These are phyloP conservation scores for Rhinatrema bivittatum DNA, from an alignment of 2,797 vertebrate genomes.

Conservation along the genomic window DNA sequence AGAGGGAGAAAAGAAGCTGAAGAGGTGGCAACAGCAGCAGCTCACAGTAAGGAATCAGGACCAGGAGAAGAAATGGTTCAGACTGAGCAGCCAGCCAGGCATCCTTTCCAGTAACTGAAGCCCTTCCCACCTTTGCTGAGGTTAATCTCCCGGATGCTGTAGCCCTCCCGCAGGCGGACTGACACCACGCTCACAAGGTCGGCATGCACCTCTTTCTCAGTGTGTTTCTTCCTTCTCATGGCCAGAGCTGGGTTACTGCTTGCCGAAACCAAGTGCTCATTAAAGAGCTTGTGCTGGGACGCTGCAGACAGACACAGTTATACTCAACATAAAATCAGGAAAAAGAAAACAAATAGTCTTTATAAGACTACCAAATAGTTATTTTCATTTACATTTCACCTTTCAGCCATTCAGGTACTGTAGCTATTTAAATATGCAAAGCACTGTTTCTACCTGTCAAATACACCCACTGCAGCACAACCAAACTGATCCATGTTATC, in stretches of 20 bases:
- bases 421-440: no score
- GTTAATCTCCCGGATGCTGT: conserved; percentile 88
- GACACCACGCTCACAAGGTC: conserved; percentile 90
- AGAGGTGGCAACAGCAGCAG: no score
- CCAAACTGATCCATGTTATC: conserved; percentile 3
- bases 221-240: conserved; percentile 91
- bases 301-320: conserved; percentile 52
- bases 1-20: no score
- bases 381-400: background rate
- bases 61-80: background rate
- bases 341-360: background rate
- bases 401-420: background rate
- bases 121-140: conserved; percentile 81
- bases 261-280: conserved; percentile 91
- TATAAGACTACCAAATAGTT: no score
- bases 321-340: background rate
- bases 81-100: background rate
- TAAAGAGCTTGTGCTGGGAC: conserved; percentile 93
- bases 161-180: conserved; percentile 88
- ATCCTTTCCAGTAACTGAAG: background rate
- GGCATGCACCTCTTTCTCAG: conserved; percentile 90
- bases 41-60: background rate
- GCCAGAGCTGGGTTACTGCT: conserved; percentile 91
- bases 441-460: background rate
- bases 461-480: background rate